phyloP scores from a whole-genome alignment of 2,797 vertebrate species.

The Smutsia gigantea region DNA sequence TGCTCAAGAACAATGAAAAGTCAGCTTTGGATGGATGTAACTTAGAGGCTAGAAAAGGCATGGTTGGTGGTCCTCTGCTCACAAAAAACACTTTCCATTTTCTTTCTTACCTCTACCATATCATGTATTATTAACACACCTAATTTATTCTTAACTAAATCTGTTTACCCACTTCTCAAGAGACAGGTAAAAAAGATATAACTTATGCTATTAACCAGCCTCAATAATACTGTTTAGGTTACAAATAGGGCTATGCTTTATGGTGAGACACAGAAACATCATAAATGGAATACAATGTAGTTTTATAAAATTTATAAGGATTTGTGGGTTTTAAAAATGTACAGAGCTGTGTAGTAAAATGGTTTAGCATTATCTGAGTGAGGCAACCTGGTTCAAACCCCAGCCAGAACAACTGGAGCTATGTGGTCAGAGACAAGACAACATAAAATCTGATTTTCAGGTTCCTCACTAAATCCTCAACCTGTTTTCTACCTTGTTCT shows the following conservation, averaged over 20 bases:
- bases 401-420: not conserved
- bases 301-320: not conserved
- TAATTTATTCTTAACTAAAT: not conserved
- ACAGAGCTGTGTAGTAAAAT: not conserved
- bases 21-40: not conserved
- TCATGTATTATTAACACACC: not conserved
- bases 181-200: not conserved
- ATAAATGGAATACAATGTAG: not conserved
- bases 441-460: not conserved
- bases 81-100: not conserved
- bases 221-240: not conserved
- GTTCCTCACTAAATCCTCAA: not conserved
- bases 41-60: not conserved
- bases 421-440: not conserved
- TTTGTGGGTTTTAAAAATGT: not conserved
- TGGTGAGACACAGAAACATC: not conserved
- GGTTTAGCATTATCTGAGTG: not conserved
- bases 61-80: accelerated
- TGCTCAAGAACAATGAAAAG: not conserved
- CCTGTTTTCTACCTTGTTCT: not conserved
- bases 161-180: not conserved
- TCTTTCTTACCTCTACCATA: not conserved
- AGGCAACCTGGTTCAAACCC: not conserved
- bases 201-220: not conserved
- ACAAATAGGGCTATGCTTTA: not conserved